A percentile compares a stretch with the other conserved stretches of the same genome.
phyloP scores from a whole-genome alignment of 2,888 invertebrate genomes.

The Chalcis sispes region DNA sequence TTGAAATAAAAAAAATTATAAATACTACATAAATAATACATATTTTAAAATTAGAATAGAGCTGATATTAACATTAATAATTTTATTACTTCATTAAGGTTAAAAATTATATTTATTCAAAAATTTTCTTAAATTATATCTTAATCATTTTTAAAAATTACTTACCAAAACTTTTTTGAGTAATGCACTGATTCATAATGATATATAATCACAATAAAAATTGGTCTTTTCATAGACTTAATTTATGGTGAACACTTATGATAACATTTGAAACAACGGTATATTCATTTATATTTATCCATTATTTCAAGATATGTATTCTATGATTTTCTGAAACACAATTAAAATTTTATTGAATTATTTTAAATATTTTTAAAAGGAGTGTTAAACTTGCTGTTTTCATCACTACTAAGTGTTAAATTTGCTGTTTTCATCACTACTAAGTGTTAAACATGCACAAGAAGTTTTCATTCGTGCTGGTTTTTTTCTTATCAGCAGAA shows the following conservation, averaged over 20 bases:
- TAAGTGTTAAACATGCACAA: slow-evolving; percentile 41
- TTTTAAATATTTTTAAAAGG: too few relatives aligned
- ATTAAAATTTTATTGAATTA: too few relatives aligned
- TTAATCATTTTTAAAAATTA: slow-evolving; percentile 15
- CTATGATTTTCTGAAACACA: slow-evolving; percentile 35
- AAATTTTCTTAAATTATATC: background rate
- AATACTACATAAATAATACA: too few relatives aligned
- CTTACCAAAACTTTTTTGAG: slow-evolving; percentile 29
- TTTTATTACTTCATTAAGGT: too few relatives aligned
- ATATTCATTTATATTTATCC: slow-evolving; percentile 9
- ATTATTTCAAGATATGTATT: slow-evolving; percentile 34
- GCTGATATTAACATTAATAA: too few relatives aligned
- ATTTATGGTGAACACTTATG: slow-evolving; percentile 5
- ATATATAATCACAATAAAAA: slow-evolving; percentile 8
- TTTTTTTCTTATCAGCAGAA: slow-evolving; percentile 46
- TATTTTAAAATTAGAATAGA: too few relatives aligned
- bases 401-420: background rate
- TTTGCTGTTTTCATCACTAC: slow-evolving; percentile 12
- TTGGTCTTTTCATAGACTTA: slow-evolving; percentile 28
- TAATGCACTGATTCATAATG: slow-evolving; percentile 34
- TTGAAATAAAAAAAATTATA: too few relatives aligned
- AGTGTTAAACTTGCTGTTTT: background rate
- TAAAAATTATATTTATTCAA: background rate
- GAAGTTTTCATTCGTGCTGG: slow-evolving; percentile 29
- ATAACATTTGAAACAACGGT: slow-evolving; percentile 2